These are phyloP conservation scores for Anguilla anguilla DNA, from an alignment of 2,797 vertebrate species.

Conservation along the genomic window DNA sequence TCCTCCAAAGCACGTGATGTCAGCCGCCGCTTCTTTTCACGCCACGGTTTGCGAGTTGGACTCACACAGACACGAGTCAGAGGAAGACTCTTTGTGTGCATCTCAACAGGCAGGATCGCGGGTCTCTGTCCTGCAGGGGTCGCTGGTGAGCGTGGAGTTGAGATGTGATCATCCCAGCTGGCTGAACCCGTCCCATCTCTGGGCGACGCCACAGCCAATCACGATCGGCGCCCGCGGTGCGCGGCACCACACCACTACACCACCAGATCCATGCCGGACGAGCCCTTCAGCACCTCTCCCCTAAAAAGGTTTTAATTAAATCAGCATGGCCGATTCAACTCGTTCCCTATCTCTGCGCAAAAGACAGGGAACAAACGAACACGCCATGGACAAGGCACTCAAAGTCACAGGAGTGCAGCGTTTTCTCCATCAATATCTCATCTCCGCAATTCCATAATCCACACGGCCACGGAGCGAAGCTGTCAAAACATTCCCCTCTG, in stretches of 20 bases:
- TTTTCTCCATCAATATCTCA: not conserved
- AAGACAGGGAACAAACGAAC: not conserved
- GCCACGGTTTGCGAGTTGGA: not conserved
- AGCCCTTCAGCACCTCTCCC: not conserved
- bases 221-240: not conserved
- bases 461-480: not conserved
- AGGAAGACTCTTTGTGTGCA: too few relatives aligned
- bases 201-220: not conserved
- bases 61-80: not conserved
- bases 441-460: not conserved
- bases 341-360: not conserved
- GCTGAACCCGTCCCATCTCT: not conserved
- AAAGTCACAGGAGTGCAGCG: not conserved
- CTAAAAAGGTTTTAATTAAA: not conserved
- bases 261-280: not conserved
- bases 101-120: too few relatives aligned
- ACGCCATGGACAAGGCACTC: not conserved
- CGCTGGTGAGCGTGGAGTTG: too few relatives aligned
- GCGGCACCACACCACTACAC: not conserved
- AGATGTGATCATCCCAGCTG: too few relatives aligned
- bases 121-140: too few relatives aligned
- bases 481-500: not conserved
- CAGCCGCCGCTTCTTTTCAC: not conserved
- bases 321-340: not conserved
- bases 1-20: not conserved